Evolutionary conservation across 2,113 vertebrate genomes (phyloP).

Genomic region (Zapus hudsonius): DNA sequence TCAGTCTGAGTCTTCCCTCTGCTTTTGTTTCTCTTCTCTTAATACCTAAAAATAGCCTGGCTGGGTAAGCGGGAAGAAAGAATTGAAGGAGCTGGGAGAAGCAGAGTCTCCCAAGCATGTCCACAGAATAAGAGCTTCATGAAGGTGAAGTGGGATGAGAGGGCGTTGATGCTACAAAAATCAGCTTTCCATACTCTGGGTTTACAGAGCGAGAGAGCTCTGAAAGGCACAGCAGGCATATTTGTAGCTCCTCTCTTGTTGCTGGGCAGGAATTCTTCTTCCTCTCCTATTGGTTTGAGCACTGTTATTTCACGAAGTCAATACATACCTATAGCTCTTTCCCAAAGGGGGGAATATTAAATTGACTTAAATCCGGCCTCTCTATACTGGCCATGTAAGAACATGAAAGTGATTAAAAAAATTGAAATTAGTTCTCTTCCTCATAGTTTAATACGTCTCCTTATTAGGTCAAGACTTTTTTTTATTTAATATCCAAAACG

Average conservation of each 20-base stretch:
- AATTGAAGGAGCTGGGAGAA: conserved; percentile 67
- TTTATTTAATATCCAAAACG: not conserved
- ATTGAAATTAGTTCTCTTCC: not conserved
- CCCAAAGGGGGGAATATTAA: not conserved
- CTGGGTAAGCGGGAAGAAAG: conserved; percentile 23
- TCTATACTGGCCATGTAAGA: not conserved
- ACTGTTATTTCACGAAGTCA: conserved; percentile 41
- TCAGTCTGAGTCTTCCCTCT: conserved; percentile 11
- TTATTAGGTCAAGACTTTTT: not conserved
- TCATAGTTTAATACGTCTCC: not conserved
- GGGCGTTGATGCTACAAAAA: conserved; percentile 63
- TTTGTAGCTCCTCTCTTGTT: not conserved
- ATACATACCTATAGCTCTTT: conserved; percentile 11
- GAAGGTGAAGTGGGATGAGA: conserved; percentile 28
- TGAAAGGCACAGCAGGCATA: not conserved
- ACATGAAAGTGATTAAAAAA: not conserved
- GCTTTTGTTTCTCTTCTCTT: conserved; percentile 55
- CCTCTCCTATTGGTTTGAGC: conserved; percentile 48
- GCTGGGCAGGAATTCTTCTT: not conserved
- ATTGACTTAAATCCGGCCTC: not conserved
- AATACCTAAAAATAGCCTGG: conserved; percentile 67
- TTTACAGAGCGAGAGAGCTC: conserved; percentile 55
- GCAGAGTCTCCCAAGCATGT: conserved; percentile 11
- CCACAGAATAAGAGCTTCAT: conserved; percentile 58
- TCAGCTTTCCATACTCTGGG: conserved; percentile 31